Conservation (phyloP, 1,140 invertebrate genomes). For the Ridgeia piscesae region DNA sequence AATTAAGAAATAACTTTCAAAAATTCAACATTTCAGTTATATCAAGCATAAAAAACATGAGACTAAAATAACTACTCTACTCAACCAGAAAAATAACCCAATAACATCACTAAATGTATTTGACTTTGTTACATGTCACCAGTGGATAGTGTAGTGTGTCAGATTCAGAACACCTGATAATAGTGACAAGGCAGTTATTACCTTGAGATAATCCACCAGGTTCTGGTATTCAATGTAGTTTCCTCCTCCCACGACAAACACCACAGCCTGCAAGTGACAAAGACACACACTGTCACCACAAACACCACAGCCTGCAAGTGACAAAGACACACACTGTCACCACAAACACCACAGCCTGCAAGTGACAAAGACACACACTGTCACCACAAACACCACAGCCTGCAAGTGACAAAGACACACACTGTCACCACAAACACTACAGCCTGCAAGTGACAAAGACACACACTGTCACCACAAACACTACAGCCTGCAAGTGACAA, state of each 20-base stretch:
- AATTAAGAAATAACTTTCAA: too few relatives aligned
- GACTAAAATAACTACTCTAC: too few relatives aligned
- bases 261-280: constrained; percentile 68
- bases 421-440: constrained; percentile 93
- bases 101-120: too few relatives aligned
- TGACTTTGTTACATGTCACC: neutral
- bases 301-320: constrained; percentile 80
- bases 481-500: constrained; percentile 68
- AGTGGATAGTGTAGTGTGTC: neutral
- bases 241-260: constrained; percentile 96
- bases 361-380: neutral
- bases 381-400: constrained; percentile 93
- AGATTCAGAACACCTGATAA: neutral
- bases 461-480: constrained; percentile 83
- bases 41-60: too few relatives aligned
- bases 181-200: constrained; percentile 17
- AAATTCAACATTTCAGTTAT: too few relatives aligned
- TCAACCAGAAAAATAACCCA: too few relatives aligned
- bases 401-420: constrained; percentile 9
- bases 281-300: constrained; percentile 68
- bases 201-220: constrained; percentile 89
- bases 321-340: constrained; percentile 61
- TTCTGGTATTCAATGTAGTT: constrained; percentile 99
- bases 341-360: constrained; percentile 85
- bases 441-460: constrained; percentile 57